Evolutionary conservation across 2,888 invertebrate genomes (phyloP), one percentile per base, ranked within the genome.

Genomic region (Drosophila cyrtoloma): DNA sequence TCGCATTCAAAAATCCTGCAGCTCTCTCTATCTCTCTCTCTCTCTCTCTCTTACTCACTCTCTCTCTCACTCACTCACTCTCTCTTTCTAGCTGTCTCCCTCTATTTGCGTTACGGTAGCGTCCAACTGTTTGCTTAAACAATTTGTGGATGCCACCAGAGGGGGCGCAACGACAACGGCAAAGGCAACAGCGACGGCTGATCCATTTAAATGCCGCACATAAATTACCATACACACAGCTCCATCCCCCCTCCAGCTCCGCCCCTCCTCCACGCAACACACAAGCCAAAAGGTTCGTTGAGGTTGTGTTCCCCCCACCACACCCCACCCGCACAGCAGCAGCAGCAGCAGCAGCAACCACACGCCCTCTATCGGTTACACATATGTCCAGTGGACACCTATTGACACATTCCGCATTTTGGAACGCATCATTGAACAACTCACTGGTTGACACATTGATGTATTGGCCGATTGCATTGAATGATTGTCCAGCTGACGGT

Each of bases 141-240:
- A 85, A 85, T 88, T 88, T 87, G 82, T 64, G 78, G 53, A 71
- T 64, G 71, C 74, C 28, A 28, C 66, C 75, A 68, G 69, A 51
- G 62, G 79, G 60, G 55, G 61, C 22, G 65, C 55, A 26, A 35
- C 14, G 32, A 10, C n/a, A 19, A 30, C n/a, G 16, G 33, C 47
- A 26, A 22, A 42, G 33, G 39, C 55, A 51, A 44, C 14, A 1
- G 60, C 50, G 33, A 39, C 55, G 50, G 59, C 62, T 76, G 84
- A 88, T 79, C 82, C 86, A 89, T 89, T 89, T 85, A 86, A 88
- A 88, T 86, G 88, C 89, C 88, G 77, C 84, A 80, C 86, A 89
- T 89, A 89, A 89, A 89, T 89, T 87, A 89, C 82, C 82, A 79
- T 75, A 73, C 52, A 39, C 47, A 42, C 19, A 22, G 30, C 53